Evolutionary conservation across 2,888 invertebrate genomes (phyloP).

Genomic region (Melangyna quadrimaculata): DNA sequence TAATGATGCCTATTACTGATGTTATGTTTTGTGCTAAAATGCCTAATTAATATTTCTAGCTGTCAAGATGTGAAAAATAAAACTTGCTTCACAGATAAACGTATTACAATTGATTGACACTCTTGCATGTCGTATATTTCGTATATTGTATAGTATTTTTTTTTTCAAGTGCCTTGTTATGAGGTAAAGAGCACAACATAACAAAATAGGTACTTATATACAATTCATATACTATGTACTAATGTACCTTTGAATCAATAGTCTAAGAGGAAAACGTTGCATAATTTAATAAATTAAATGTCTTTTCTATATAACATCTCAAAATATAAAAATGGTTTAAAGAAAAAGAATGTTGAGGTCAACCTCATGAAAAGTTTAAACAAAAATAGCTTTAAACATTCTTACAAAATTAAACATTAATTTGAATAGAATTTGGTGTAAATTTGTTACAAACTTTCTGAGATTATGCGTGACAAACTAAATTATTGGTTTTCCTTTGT

Average conservation of each 20-base stretch:
- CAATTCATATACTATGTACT: no score
- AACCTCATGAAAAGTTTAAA: no score
- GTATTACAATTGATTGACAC: not conserved
- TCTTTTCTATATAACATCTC: no score
- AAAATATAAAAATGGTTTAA: no score
- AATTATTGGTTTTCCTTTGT: no score
- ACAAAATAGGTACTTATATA: not conserved
- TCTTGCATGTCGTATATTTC: not conserved
- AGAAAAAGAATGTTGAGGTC: no score
- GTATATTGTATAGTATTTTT: not conserved
- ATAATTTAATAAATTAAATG: no score
- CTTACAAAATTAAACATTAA: no score
- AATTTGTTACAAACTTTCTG: no score
- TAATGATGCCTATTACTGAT: not conserved
- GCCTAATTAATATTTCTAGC: not conserved
- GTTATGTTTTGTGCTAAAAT: not conserved
- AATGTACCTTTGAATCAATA: not conserved
- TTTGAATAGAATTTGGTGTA: no score
- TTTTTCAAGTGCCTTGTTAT: not conserved
- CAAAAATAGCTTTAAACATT: no score
- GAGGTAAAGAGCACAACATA: not conserved
- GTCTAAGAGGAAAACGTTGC: not conserved
- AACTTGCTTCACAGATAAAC: not conserved
- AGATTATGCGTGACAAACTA: no score
- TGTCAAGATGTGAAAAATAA: not conserved